Conservation (phyloP, 2,888 invertebrate genomes). For the Morpho deidamia region DNA sequence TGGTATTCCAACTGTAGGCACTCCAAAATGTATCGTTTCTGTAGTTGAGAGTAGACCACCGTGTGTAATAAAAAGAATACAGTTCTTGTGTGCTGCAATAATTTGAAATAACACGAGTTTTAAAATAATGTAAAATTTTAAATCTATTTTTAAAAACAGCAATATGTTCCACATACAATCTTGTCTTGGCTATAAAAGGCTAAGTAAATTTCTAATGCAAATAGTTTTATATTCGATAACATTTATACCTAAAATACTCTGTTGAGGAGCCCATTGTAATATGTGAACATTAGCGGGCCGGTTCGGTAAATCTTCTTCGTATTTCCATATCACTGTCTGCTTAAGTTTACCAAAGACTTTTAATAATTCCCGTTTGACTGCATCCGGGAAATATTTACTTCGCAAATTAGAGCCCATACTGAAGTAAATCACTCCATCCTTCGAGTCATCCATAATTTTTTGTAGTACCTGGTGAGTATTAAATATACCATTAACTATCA, state of each 20-base stretch:
- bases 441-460: not conserved
- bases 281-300: constrained; percentile 47
- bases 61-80: constrained; percentile 45
- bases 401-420: not conserved
- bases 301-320: constrained; percentile 39
- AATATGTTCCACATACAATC: too few species aligned
- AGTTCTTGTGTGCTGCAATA: constrained; percentile 46
- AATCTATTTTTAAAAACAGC: not conserved
- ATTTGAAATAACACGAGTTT: not conserved
- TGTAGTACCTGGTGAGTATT: not conserved
- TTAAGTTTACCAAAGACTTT: constrained; percentile 46
- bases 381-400: constrained; percentile 38
- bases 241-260: constrained; percentile 39
- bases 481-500: too few species aligned
- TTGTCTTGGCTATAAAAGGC: too few species aligned
- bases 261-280: constrained; percentile 50
- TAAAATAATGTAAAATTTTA: too few species aligned
- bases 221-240: too few species aligned
- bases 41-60: constrained; percentile 46
- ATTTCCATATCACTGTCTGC: constrained; percentile 59
- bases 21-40: constrained; percentile 44
- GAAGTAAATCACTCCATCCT: not conserved
- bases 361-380: constrained; percentile 35
- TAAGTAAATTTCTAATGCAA: too few species aligned
- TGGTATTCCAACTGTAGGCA: constrained; percentile 50